Evolutionary conservation across 1,140 invertebrate species (phyloP), one percentile per base, ranked within the genome.

Genomic region (Tetragonula clypearis): DNA sequence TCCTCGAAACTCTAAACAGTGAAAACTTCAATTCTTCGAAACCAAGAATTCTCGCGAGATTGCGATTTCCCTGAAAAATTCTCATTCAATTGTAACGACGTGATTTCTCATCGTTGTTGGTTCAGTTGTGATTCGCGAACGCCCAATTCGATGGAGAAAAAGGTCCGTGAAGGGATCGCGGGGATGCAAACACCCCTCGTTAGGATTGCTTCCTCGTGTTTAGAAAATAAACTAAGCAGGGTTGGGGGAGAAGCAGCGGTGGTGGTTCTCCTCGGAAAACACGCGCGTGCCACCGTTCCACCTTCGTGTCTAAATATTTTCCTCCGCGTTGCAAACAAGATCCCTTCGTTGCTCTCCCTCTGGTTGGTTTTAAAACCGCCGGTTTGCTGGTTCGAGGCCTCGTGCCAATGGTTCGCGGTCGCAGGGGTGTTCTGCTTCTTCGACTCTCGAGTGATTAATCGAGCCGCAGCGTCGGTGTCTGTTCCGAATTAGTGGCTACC

Each of bases 141-240:
- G 5, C 41, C 0, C 41, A 41, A 41, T 8, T 41, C 41, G 41
- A 49, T 53, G 35, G 35, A 66, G 26, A 30, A 62, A 30, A 23
- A 62, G 35, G 71, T 49, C n/a, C 9, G 35, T n/a, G 0, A 62
- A 8, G 41, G n/a, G 12, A 30, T 30, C 30, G 60, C 53, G 15
- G 41, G 41, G 6, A 49, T 8, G 41, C 41, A 49, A 49, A 49
- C 41, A 66, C 76, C 60, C 53, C 75, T 19, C 19, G 41, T 35
- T 11, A 65, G 88, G 75, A 88, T 86, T 84, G 88, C 88, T 88
- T 89, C 88, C 82, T 49, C 9, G 76, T 89, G 88, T 90, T 90
- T 90, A 80, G 87, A 89, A 87, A 90, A 90, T 86, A 88, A 90
- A 90, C 85, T 14, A 23, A 1, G 3, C 21, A 53, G 62, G n/a